Percentiles rank a stretch among this genome's conserved stretches.
These are phyloP conservation scores for Eupithecia exiguata DNA, from an alignment of 2,888 invertebrate species.

Conservation along the genomic window DNA sequence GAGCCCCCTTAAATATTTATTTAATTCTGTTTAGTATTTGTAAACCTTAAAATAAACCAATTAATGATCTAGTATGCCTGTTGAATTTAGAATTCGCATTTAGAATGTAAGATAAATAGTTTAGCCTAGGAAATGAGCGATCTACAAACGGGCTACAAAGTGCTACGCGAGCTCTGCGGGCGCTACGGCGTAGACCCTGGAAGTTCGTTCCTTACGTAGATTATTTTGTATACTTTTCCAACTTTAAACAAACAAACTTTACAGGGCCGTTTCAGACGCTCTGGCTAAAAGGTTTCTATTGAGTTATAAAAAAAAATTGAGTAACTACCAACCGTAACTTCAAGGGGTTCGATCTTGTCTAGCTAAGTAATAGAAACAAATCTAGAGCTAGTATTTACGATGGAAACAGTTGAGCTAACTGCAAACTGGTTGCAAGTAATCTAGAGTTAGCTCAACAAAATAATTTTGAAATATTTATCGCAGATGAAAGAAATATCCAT, in stretches of 20 bases:
- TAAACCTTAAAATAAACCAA: too few relatives aligned
- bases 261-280: conserved; percentile 1
- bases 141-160: neutral
- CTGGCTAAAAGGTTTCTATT: conserved; percentile 15
- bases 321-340: neutral
- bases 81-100: neutral
- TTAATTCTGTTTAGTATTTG: too few relatives aligned
- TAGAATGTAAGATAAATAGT: neutral
- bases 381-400: neutral
- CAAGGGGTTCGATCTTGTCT: neutral
- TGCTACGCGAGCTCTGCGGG: neutral
- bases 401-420: neutral
- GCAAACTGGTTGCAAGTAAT: neutral
- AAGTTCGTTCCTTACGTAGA: conserved; percentile 10
- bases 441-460: neutral
- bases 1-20: too few relatives aligned
- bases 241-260: conserved; percentile 9
- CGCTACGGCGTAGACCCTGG: conserved; percentile 5
- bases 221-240: neutral
- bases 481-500: neutral
- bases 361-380: neutral
- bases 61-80: neutral
- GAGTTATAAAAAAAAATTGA: conserved; percentile 4
- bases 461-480: neutral
- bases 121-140: neutral